A percentile compares a stretch with the other conserved stretches of the same genome.
Evolutionary conservation across 1,140 invertebrate species (phyloP).

Genomic region (Mamestra configurata): DNA sequence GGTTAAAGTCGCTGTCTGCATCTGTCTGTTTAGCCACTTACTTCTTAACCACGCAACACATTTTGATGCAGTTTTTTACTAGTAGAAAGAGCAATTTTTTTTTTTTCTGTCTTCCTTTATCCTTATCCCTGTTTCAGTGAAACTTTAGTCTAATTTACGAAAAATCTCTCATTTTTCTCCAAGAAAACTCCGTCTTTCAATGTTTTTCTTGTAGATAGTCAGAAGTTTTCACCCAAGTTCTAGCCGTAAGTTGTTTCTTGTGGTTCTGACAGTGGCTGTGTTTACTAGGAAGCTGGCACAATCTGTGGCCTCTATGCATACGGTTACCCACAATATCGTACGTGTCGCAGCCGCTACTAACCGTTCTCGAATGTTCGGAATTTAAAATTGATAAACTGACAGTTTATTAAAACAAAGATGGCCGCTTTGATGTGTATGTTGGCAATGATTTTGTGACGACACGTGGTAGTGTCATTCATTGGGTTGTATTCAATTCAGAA

Average conservation of each 20-base stretch:
- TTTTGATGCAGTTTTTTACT: too few relatives aligned
- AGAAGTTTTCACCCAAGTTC: constrained; percentile 3
- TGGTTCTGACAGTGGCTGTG: constrained; percentile 18
- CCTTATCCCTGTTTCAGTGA: too few relatives aligned
- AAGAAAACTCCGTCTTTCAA: background rate
- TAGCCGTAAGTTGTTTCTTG: constrained; percentile 10
- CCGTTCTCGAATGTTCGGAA: constrained; percentile 22
- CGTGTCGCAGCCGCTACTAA: constrained; percentile 36
- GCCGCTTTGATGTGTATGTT: background rate
- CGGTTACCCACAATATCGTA: constrained; percentile 57
- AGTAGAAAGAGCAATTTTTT: too few relatives aligned
- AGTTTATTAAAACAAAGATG: background rate
- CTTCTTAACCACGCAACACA: too few relatives aligned
- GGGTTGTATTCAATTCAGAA: too few relatives aligned
- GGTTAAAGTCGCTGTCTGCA: too few relatives aligned
- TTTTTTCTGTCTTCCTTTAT: background rate
- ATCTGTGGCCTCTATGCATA: constrained; percentile 57
- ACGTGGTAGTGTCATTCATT: background rate
- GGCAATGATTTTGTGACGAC: background rate
- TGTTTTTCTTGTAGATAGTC: background rate
- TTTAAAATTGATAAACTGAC: background rate
- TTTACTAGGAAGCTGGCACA: constrained; percentile 48
- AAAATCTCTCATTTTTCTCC: background rate
- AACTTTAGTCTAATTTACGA: background rate
- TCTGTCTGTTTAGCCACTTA: too few relatives aligned